phyloP scores from a whole-genome alignment of 2,113 vertebrate species.

The Triplophysa dalaica region DNA sequence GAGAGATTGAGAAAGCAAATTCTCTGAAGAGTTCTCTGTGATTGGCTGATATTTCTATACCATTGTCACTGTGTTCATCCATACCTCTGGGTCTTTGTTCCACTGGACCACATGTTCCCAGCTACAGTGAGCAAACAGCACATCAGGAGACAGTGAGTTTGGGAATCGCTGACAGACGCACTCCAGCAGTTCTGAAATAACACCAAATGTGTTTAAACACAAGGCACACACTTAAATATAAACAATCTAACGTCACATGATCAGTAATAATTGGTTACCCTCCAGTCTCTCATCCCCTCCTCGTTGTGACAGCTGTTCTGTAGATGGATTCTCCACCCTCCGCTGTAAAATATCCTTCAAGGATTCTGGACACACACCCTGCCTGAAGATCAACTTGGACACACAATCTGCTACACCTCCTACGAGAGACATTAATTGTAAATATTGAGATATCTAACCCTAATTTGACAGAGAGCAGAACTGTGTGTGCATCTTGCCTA shows the following conservation, averaged over 20 bases:
- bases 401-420: slow-evolving; percentile 91
- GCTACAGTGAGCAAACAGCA: slow-evolving; percentile 91
- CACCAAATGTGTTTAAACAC: slow-evolving; percentile 12
- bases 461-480: background rate
- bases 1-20: background rate
- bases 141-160: slow-evolving; percentile 86
- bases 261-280: background rate
- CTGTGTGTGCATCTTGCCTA: slow-evolving; percentile 52
- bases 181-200: slow-evolving; percentile 78
- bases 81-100: slow-evolving; percentile 97
- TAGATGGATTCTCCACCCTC: slow-evolving; percentile 47
- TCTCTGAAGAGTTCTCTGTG: background rate
- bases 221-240: no score
- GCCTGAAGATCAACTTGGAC: slow-evolving; percentile 94
- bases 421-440: slow-evolving; percentile 55
- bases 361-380: slow-evolving; percentile 76
- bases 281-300: slow-evolving; percentile 41
- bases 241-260: background rate
- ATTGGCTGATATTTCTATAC: background rate
- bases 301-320: background rate
- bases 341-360: slow-evolving; percentile 75
- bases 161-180: slow-evolving; percentile 86
- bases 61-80: background rate
- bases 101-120: slow-evolving; percentile 98
- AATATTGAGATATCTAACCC: background rate